Evolutionary conservation across 1,140 invertebrate species (phyloP).

Genomic region (Apis florea): DNA sequence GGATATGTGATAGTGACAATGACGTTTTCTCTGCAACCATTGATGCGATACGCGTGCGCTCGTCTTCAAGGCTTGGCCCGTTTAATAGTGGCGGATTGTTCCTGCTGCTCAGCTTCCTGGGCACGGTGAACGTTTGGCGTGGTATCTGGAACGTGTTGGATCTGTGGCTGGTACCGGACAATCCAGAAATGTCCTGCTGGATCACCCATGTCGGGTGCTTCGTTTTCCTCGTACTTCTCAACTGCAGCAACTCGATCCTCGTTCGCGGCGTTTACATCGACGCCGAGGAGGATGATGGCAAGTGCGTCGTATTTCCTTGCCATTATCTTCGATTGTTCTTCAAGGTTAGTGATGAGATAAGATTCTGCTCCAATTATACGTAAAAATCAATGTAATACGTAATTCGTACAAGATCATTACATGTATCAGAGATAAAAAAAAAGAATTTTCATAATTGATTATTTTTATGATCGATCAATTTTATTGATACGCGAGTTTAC

Average conservation of each 20-base stretch:
- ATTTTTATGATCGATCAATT: no score
- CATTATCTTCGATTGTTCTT: conserved; percentile 90
- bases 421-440: no score
- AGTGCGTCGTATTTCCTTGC: conserved; percentile 90
- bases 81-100: conserved; percentile 86
- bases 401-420: no score
- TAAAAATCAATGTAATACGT: not conserved
- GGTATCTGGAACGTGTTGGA: conserved; percentile 91
- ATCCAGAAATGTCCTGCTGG: conserved; percentile 88
- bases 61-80: conserved; percentile 84
- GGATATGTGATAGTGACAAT: conserved; percentile 87
- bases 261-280: conserved; percentile 92
- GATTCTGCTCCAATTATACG: not conserved
- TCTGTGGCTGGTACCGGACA: conserved; percentile 89
- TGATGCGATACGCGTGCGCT: conserved; percentile 85
- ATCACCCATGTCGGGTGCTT: conserved; percentile 87
- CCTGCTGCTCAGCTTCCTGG: conserved; percentile 88
- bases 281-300: conserved; percentile 88
- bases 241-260: conserved; percentile 90
- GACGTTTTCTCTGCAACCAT: conserved; percentile 87
- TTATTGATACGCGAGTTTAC: no score
- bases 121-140: conserved; percentile 92
- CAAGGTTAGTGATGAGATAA: conserved; percentile 78
- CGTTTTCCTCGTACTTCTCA: conserved; percentile 88
- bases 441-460: no score